Conservation (phyloP, 2,113 vertebrate genomes). For the Mugil cephalus region DNA sequence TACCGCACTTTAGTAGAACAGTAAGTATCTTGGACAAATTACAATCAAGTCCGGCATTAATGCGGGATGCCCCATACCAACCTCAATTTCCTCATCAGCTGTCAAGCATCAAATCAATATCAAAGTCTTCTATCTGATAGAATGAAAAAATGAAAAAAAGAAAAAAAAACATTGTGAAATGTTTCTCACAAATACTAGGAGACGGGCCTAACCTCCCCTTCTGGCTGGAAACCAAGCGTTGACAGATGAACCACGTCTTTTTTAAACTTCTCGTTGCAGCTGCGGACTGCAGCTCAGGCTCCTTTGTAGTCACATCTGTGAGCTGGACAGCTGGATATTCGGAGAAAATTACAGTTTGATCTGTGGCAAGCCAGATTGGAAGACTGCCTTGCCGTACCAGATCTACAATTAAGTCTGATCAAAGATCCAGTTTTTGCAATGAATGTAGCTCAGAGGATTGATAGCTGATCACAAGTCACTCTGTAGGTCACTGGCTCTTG, state of each 20-base stretch:
- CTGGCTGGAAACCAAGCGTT: slow-evolving; percentile 62
- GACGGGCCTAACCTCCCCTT: slow-evolving; percentile 34
- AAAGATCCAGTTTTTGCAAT: slow-evolving; percentile 62
- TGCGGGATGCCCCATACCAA: slow-evolving; percentile 1
- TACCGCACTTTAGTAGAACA: neutral
- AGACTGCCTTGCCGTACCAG: slow-evolving; percentile 55
- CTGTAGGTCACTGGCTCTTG: slow-evolving; percentile 18
- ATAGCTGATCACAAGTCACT: slow-evolving; percentile 37
- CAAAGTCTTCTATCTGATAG: slow-evolving; percentile 23
- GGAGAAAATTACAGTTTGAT: slow-evolving; percentile 79
- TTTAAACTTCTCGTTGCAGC: slow-evolving; percentile 76
- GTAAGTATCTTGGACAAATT: neutral
- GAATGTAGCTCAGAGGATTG: slow-evolving; percentile 30
- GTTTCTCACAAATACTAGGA: slow-evolving; percentile 44
- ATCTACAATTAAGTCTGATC: slow-evolving; percentile 66
- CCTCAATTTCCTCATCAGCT: slow-evolving; percentile 28
- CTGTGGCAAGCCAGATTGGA: slow-evolving; percentile 60
- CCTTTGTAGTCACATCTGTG: slow-evolving; percentile 83
- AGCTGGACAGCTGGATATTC: slow-evolving; percentile 75
- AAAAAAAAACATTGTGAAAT: slow-evolving; percentile 27
- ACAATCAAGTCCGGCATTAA: slow-evolving; percentile 5
- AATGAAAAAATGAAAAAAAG: neutral
- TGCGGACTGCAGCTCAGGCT: slow-evolving; percentile 71
- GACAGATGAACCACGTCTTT: slow-evolving; percentile 76
- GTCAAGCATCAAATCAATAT: slow-evolving; percentile 39